Conservation (phyloP, 2,113 vertebrate genomes). For the Atrichornis clamosus region DNA sequence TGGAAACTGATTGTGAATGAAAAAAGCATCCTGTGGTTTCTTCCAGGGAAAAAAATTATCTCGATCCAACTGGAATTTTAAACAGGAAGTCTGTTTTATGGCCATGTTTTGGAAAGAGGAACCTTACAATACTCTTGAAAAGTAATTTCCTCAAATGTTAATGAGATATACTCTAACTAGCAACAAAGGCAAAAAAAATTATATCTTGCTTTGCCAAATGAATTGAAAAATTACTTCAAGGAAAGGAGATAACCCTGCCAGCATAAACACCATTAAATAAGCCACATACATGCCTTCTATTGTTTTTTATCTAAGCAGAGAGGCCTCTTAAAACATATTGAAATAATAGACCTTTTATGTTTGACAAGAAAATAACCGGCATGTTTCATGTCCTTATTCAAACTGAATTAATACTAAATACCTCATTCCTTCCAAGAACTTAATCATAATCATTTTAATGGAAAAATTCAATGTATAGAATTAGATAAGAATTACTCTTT, state of each 20-base stretch:
- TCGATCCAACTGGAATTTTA: neutral
- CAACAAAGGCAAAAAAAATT: neutral
- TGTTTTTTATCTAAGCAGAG: neutral
- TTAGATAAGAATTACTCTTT: neutral
- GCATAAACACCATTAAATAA: neutral
- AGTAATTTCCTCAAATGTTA: neutral
- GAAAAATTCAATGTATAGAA: neutral
- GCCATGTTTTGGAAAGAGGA: neutral
- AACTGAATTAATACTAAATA: neutral
- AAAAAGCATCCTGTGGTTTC: neutral
- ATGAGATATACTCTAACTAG: neutral
- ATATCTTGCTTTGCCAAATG: neutral
- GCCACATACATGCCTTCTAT: neutral
- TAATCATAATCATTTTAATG: neutral
- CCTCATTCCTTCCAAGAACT: neutral
- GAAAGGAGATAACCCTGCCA: neutral
- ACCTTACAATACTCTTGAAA: neutral
- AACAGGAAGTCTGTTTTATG: neutral
- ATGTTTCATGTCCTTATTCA: neutral
- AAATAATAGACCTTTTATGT: neutral
- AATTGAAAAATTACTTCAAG: conserved; percentile 1
- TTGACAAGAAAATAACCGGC: neutral
- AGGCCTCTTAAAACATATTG: neutral
- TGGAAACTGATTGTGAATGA: neutral
- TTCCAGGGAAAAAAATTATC: neutral